A percentile compares a stretch with the other conserved stretches of the same genome.
Conservation (phyloP, 2,113 vertebrate genomes). For the Setophaga kirtlandii region DNA sequence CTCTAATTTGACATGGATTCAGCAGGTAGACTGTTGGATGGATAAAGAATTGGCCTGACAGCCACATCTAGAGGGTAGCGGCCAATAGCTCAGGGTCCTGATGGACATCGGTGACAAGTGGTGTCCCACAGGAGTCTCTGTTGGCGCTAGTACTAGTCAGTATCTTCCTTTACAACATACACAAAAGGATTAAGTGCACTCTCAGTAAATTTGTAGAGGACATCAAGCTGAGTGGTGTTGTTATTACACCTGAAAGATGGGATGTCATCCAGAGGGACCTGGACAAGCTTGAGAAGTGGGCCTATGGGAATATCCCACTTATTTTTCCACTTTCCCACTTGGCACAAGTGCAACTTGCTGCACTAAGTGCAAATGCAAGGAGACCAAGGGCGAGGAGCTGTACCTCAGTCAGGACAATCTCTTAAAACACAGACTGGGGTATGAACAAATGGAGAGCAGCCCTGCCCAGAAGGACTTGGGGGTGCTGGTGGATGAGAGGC, state of each 20-base stretch:
- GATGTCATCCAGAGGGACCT: not conserved
- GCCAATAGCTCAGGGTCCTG: not conserved
- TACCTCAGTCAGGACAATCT: not conserved
- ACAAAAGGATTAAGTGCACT: not conserved
- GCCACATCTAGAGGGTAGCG: not conserved
- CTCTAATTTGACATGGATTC: not conserved
- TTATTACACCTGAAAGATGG: not conserved
- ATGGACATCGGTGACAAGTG: too few species aligned
- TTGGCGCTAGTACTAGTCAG: not conserved
- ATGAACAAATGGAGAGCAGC: not conserved
- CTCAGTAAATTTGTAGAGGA: not conserved
- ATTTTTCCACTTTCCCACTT: not conserved
- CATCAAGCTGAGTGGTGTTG: not conserved
- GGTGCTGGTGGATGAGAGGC: not conserved
- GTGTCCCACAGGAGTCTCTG: not conserved
- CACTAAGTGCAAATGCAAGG: not conserved
- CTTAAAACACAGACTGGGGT: not conserved
- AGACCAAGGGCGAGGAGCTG: not conserved
- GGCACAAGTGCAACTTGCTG: not conserved
- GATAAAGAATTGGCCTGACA: not conserved
- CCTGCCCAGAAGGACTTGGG: fast-evolving
- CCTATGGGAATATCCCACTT: not conserved
- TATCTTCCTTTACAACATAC: not conserved
- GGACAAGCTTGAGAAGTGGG: not conserved
- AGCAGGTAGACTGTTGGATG: not conserved